A percentile compares a stretch with the other conserved stretches of the same genome.
phyloP scores from a whole-genome alignment of 2,888 invertebrate species.

The Brachyopa scutellaris region DNA sequence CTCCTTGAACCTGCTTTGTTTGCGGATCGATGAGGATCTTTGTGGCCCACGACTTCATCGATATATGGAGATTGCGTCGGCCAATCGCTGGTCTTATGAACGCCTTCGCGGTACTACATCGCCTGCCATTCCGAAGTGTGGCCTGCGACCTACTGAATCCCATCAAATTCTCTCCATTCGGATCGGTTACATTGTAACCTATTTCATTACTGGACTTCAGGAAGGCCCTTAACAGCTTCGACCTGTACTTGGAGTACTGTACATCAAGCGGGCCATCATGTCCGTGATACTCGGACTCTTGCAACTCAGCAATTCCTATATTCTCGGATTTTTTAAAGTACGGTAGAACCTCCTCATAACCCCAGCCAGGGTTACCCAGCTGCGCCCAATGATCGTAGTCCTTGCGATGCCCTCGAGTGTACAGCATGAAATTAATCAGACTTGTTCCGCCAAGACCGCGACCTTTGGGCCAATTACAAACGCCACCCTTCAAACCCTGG shows the following conservation, averaged over 20 bases:
- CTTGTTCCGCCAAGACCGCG: slow-evolving; percentile 92
- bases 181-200: slow-evolving; percentile 88
- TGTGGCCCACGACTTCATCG: slow-evolving; percentile 86
- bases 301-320: slow-evolving; percentile 84
- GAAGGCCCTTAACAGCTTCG: slow-evolving; percentile 86
- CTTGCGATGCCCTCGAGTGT: slow-evolving; percentile 89
- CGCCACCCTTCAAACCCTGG: slow-evolving; percentile 80
- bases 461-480: slow-evolving; percentile 89
- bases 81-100: slow-evolving; percentile 87
- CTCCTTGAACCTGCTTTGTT: slow-evolving; percentile 85
- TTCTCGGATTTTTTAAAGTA: slow-evolving; percentile 92
- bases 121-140: slow-evolving; percentile 87
- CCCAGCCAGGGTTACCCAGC: slow-evolving; percentile 91
- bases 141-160: slow-evolving; percentile 89
- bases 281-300: slow-evolving; percentile 86
- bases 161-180: slow-evolving; percentile 85
- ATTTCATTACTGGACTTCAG: slow-evolving; percentile 86
- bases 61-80: slow-evolving; percentile 87
- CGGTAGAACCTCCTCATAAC: slow-evolving; percentile 87
- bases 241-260: slow-evolving; percentile 85
- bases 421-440: slow-evolving; percentile 92
- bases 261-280: slow-evolving; percentile 87
- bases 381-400: slow-evolving; percentile 93
- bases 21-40: slow-evolving; percentile 86
- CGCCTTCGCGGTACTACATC: slow-evolving; percentile 91